Percentiles rank a stretch among this genome's conserved stretches.
Evolutionary conservation across 1,140 invertebrate genomes (phyloP).

Genomic region (Ceratina australensis): DNA sequence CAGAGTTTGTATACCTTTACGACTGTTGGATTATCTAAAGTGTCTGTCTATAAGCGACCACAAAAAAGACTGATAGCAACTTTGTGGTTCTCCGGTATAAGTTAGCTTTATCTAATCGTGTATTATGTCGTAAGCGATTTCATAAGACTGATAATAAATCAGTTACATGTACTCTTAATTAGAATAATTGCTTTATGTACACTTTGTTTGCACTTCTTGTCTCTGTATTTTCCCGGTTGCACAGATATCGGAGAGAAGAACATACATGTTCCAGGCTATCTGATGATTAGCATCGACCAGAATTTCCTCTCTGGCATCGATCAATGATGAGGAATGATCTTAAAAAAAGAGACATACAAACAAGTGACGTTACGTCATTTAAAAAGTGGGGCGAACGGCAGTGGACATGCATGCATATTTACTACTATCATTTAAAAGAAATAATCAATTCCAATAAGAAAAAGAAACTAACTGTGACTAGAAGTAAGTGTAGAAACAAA

Average conservation of each 20-base stretch:
- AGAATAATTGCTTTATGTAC: background rate
- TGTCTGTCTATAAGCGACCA: no score
- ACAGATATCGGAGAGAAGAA: no score
- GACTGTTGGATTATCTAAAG: no score
- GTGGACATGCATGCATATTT: no score
- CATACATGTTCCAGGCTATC: no score
- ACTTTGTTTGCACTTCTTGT: background rate
- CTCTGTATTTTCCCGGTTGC: background rate
- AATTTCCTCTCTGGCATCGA: no score
- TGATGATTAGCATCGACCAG: no score
- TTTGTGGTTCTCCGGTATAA: background rate
- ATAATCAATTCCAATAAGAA: background rate
- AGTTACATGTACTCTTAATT: background rate
- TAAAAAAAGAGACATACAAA: no score
- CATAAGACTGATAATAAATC: conserved; percentile 2
- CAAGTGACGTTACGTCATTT: no score
- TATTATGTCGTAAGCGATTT: background rate
- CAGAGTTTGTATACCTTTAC: no score
- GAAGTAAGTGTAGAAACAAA: background rate
- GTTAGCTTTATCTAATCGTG: conserved; percentile 31
- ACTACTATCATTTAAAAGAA: background rate
- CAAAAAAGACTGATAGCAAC: background rate
- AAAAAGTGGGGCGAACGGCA: no score
- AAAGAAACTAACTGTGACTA: background rate
- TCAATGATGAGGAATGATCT: no score